Percentiles rank a stretch among this genome's conserved stretches.
These are phyloP conservation scores for Labroides dimidiatus DNA, from an alignment of 2,797 vertebrate species.

Conservation along the genomic window DNA sequence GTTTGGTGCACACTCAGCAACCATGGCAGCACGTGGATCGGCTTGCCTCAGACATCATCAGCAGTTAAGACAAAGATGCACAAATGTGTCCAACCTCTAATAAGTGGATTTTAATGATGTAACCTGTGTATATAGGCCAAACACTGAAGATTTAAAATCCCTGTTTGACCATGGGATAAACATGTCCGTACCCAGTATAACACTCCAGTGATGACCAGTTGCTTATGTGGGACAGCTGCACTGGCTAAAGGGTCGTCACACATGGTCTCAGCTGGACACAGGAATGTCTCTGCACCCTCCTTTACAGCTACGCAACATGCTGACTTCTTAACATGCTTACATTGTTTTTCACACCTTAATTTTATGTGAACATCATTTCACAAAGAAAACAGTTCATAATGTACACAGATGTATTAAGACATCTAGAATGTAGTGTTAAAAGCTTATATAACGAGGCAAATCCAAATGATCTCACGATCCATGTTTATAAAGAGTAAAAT, in stretches of 20 bases:
- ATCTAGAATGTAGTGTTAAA: too few relatives aligned
- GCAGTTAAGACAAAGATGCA: slow-evolving; percentile 30
- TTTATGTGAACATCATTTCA: neutral
- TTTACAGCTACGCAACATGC: neutral
- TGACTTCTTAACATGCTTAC: too few relatives aligned
- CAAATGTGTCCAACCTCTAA: slow-evolving; percentile 4
- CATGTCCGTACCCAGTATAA: slow-evolving; percentile 15
- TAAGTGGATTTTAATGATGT: neutral
- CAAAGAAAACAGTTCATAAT: neutral
- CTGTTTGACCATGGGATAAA: neutral
- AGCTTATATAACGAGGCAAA: too few relatives aligned
- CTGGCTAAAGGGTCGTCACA: slow-evolving; percentile 30
- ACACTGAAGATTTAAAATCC: slow-evolving; percentile 1
- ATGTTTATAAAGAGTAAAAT: too few relatives aligned
- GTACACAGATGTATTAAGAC: too few relatives aligned
- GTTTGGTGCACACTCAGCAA: slow-evolving; percentile 56
- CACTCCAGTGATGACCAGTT: slow-evolving; percentile 58
- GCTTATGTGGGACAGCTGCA: slow-evolving; percentile 68
- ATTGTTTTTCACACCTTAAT: slow-evolving; percentile 7
- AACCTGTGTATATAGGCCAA: neutral
- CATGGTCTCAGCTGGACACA: slow-evolving; percentile 38
- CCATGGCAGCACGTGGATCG: slow-evolving; percentile 33
- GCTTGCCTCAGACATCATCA: slow-evolving; percentile 10
- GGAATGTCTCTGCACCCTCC: slow-evolving; percentile 39
- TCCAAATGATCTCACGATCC: too few relatives aligned